Conservation (phyloP, 2,888 invertebrate species). For the Agrotis ipsilon region DNA sequence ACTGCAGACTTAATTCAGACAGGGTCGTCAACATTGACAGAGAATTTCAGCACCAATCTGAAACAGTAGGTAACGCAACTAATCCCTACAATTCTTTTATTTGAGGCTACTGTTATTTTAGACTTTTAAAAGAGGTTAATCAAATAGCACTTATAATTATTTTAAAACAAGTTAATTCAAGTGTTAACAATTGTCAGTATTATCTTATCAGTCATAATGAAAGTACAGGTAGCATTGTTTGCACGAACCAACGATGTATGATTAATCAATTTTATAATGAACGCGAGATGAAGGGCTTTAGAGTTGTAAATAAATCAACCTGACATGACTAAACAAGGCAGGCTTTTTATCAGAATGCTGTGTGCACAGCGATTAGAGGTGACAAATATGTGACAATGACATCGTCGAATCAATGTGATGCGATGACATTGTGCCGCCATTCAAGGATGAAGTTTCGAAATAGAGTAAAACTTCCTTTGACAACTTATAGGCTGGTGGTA, state of each 20-base stretch:
- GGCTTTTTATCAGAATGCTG: slow-evolving; percentile 70
- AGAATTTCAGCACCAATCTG: slow-evolving; percentile 10
- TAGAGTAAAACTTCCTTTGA: slow-evolving; percentile 11
- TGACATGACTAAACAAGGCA: slow-evolving; percentile 80
- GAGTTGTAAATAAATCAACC: slow-evolving; percentile 76
- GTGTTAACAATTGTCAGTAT: slow-evolving; percentile 62
- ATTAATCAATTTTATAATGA: slow-evolving; percentile 83
- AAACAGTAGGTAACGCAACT: slow-evolving; percentile 22
- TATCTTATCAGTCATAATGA: slow-evolving; percentile 81
- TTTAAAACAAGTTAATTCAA: slow-evolving; percentile 63
- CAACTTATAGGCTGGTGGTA: not conserved
- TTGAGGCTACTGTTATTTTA: slow-evolving; percentile 49
- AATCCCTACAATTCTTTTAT: slow-evolving; percentile 36
- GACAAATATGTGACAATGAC: slow-evolving; percentile 79
- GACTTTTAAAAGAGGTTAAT: slow-evolving; percentile 53
- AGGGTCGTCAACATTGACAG: slow-evolving; percentile 18
- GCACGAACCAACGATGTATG: slow-evolving; percentile 68
- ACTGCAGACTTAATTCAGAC: not conserved
- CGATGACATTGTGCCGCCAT: slow-evolving; percentile 58
- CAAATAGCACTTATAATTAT: slow-evolving; percentile 55
- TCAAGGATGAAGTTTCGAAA: slow-evolving; percentile 73
- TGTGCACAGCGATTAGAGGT: slow-evolving; percentile 68
- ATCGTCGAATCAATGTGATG: slow-evolving; percentile 75
- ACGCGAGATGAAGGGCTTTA: slow-evolving; percentile 76
- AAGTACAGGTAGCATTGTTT: slow-evolving; percentile 82